Conservation (phyloP, 1,140 invertebrate genomes). For the Lycorma delicatula region DNA sequence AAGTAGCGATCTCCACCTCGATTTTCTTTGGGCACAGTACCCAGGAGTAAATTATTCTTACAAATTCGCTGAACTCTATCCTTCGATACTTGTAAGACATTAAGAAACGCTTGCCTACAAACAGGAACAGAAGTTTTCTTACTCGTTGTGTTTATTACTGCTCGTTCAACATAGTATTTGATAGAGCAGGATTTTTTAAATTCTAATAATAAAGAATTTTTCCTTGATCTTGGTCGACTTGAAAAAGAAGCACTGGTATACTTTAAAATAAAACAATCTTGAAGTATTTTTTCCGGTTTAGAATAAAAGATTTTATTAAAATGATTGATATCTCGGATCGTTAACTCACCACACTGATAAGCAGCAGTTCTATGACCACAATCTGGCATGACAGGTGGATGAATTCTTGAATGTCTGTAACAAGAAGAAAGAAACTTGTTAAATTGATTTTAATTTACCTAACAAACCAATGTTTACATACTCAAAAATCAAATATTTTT, state of each 20-base stretch:
- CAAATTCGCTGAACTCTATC: background rate
- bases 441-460: too few species aligned
- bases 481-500: background rate
- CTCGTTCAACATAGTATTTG: background rate
- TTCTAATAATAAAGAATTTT: background rate
- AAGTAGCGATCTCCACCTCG: background rate
- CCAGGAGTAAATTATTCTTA: background rate
- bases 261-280: background rate
- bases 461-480: background rate
- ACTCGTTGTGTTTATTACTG: background rate
- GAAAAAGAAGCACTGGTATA: background rate
- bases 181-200: background rate
- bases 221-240: background rate
- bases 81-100: background rate
- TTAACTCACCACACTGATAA: background rate
- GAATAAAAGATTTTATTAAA: background rate
- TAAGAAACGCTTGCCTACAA: background rate
- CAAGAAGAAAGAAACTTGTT: too few species aligned
- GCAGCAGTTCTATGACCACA: background rate
- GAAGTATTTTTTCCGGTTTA: background rate
- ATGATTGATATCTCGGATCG: background rate
- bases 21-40: background rate
- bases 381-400: background rate
- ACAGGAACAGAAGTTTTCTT: background rate
- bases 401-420: background rate